These are phyloP conservation scores for Temnothorax ravouxi DNA, from an alignment of 2,888 invertebrate genomes.

Conservation along the genomic window DNA sequence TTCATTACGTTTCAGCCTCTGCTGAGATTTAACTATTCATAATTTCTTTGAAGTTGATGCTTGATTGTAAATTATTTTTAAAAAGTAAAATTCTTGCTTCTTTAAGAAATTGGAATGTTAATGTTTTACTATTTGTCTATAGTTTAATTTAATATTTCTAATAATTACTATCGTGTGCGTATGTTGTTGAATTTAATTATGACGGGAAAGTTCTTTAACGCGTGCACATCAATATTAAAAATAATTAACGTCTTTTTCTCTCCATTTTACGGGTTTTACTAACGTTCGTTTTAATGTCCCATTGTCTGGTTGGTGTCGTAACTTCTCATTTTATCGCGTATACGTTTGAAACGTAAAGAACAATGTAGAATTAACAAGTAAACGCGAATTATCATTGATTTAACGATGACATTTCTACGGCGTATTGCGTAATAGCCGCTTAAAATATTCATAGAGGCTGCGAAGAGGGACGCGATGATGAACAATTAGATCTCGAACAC, in stretches of 20 bases:
- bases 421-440: constrained; percentile 30
- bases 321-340: constrained; percentile 34
- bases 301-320: constrained; percentile 3
- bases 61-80: background rate
- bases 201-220: background rate
- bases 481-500: constrained; percentile 51
- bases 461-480: background rate
- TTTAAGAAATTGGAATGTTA: background rate
- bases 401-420: constrained; percentile 36
- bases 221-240: background rate
- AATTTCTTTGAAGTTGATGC: background rate
- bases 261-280: constrained; percentile 7
- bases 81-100: background rate
- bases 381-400: constrained; percentile 40
- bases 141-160: background rate
- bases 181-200: background rate
- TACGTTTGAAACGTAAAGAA: constrained; percentile 38
- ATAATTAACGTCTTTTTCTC: constrained; percentile 19
- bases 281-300: constrained; percentile 14
- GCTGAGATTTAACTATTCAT: background rate
- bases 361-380: constrained; percentile 36
- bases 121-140: background rate
- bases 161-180: background rate
- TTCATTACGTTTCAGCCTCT: background rate
- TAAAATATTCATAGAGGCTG: constrained; percentile 45